Base-by-base conservation (phyloP, 2,797 vertebrate species). In the Argya squamiceps region DNA sequence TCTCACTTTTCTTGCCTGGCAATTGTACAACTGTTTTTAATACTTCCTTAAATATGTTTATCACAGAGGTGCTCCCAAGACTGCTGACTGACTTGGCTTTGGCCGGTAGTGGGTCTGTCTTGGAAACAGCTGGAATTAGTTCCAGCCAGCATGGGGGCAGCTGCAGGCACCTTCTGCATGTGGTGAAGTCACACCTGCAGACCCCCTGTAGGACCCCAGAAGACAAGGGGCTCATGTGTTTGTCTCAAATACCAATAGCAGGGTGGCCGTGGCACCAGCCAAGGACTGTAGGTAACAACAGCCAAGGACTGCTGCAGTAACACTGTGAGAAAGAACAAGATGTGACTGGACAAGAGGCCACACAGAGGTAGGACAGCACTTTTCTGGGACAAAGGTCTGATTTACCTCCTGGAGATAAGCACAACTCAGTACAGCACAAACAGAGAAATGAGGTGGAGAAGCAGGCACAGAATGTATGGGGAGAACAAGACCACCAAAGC, bases 401-500 rank as follows among this genome's bases (percentile, higher is more conserved):
- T 73, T 34, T 22, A 34, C 7, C 12, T 65, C 63, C 71, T 59
- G n/a, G 37, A 65, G 11, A 34, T 12, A 46, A 34, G 9, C 34
- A 41, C 58, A 63, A 5, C 23, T 36, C 50, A 55, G 36, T 19
- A 64, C 15, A 49, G 32, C 32, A 60, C 46, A 30, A 17, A 50
- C 49, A 60, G 29, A 67, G 46, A 16, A 67, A 34, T 16, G 30
- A 74, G 26, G 34, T 9, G 21, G 21, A 59, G 9, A 74, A 74
- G 24, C 3, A 44, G 29, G 37, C 20, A 34, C 1, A 3, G 34
- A 46, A 4, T 26, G 14, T 9, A 13, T 2, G 23, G 11, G 5
- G 11, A 11, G 16, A 56, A 26, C 22, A 46, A 67, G 53, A 60
- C 26, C 53, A 67, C 24, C 39, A 26, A 44, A 77, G 39, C 19